Evolutionary conservation across 2,888 invertebrate species (phyloP), one percentile per base, ranked within the genome.

Genomic region (Tholera decimalis): DNA sequence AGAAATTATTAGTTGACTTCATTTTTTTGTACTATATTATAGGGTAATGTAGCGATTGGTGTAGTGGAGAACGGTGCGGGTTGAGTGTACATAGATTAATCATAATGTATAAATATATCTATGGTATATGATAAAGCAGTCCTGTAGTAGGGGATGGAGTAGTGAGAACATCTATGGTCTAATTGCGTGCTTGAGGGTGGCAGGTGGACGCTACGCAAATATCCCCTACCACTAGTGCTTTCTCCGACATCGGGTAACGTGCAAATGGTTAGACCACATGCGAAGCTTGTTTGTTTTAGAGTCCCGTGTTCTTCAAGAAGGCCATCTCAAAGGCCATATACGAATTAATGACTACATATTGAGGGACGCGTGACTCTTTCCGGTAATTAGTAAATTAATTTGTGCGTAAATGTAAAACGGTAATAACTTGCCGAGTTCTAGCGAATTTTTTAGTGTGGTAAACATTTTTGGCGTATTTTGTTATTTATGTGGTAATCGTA

Each of bases 361-460:
- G 88, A 88, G 82, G 87, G 74, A 77, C 83, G 82, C 88, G 91
- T 78, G 90, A 83, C 89, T 88, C 85, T 74, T 72, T 81, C 81
- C 72, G 83, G 79, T 85, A 84, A 49, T 89, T 93, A 93, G 93
- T 82, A 70, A 92, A 92, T 89, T 92, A 83, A 88, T 92, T 91
- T 92, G 89, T 88, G 90, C 87, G 84, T 85, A 86, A 82, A 77
- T 82, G 72, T 82, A 77, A 66, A 78, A 62, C 53, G 82, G 82
- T 82, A 80, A 77, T 78, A 71, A 78, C 60, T 77, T 87, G 83
- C 90, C 86, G 88, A 77, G 78, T 91, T 88, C 85, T 94, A 95
- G 94, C 89, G 89, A 95, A 95, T 93, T 94, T 91, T 94, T 94
- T 93, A 92, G 93, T 89, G 91, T 93, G 89, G 90, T 93, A 92